phyloP scores from a whole-genome alignment of 1,140 invertebrate genomes.

The Drosophila lacertosa region DNA sequence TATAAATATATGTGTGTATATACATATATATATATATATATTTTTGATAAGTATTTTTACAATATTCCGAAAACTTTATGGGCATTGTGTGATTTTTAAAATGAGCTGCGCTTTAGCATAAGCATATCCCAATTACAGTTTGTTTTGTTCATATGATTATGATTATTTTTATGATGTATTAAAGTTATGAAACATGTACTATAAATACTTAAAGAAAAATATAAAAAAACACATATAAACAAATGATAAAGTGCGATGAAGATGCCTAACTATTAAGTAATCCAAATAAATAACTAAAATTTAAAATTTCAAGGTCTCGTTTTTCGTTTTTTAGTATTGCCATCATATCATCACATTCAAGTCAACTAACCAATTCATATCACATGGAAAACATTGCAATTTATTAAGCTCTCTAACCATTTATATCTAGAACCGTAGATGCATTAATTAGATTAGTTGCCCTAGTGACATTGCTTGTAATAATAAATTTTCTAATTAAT shows the following conservation, averaged over 20 bases:
- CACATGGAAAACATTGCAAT: conserved; percentile 27
- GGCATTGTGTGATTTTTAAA: conserved; percentile 69
- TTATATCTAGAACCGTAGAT: conserved; percentile 22
- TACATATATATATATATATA: conserved; percentile 45
- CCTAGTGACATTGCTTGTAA: conserved; percentile 5
- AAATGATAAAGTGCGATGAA: conserved; percentile 64
- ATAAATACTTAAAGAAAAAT: conserved; percentile 25
- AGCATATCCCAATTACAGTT: conserved; percentile 68
- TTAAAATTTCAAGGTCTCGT: conserved; percentile 36
- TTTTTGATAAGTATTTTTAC: conserved; percentile 78
- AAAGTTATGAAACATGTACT: conserved; percentile 70
- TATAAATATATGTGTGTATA: no score
- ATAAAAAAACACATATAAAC: conserved; percentile 6
- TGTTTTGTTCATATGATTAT: conserved; percentile 80
- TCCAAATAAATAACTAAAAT: conserved; percentile 72
- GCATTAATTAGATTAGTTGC: conserved; percentile 27
- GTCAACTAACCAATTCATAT: conserved; percentile 41
- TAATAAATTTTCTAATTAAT: conserved; percentile 41
- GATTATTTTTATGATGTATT: conserved; percentile 76
- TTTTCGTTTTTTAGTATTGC: conserved; percentile 11
- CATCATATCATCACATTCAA: conserved; percentile 37
- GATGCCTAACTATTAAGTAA: conserved; percentile 73
- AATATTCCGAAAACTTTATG: conserved; percentile 54
- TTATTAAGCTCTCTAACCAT: conserved; percentile 1
- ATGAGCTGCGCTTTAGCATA: conserved; percentile 57